A percentile compares a stretch with the other conserved stretches of the same genome.
Evolutionary conservation across 2,113 vertebrate species (phyloP).

Genomic region (Neodontobutis hainanensis): DNA sequence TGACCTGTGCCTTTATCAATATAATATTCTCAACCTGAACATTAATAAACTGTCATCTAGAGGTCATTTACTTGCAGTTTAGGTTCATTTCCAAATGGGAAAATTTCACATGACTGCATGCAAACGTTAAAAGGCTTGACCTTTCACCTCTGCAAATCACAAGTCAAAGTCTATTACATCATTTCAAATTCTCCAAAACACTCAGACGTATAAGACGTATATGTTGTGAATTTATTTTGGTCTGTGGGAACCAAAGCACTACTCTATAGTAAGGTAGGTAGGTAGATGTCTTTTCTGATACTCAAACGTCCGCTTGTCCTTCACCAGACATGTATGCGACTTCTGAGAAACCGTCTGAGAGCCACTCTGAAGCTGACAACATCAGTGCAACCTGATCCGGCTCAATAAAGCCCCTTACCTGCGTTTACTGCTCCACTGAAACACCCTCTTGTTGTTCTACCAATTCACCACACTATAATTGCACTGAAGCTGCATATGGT

Average conservation of each 20-base stretch:
- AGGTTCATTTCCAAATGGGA: slow-evolving; percentile 46
- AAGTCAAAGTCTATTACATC: slow-evolving; percentile 54
- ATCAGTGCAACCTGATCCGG: slow-evolving; percentile 67
- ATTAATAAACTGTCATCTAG: slow-evolving; percentile 41
- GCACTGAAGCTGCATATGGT: slow-evolving; percentile 69
- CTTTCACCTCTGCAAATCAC: slow-evolving; percentile 58
- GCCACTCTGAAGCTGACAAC: slow-evolving; percentile 55
- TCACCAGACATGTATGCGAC: slow-evolving; percentile 13
- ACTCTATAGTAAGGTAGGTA: slow-evolving; percentile 21
- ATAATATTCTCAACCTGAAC: slow-evolving; percentile 15
- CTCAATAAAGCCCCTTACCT: slow-evolving; percentile 69
- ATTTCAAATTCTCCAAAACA: slow-evolving; percentile 30
- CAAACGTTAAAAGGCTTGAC: slow-evolving; percentile 76
- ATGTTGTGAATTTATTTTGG: neutral
- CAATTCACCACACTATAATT: slow-evolving; percentile 69
- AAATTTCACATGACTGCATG: slow-evolving; percentile 48
- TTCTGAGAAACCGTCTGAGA: slow-evolving; percentile 34
- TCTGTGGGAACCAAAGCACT: slow-evolving; percentile 5
- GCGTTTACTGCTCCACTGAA: slow-evolving; percentile 76
- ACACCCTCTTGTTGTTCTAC: slow-evolving; percentile 69
- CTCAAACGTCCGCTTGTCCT: neutral
- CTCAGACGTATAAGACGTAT: slow-evolving; percentile 51
- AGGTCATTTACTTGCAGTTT: slow-evolving; percentile 30
- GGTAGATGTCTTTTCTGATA: slow-evolving; percentile 21
- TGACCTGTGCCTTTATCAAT: neutral